Evolutionary conservation across 1,140 invertebrate genomes (phyloP).

Genomic region (Carposina sasakii): DNA sequence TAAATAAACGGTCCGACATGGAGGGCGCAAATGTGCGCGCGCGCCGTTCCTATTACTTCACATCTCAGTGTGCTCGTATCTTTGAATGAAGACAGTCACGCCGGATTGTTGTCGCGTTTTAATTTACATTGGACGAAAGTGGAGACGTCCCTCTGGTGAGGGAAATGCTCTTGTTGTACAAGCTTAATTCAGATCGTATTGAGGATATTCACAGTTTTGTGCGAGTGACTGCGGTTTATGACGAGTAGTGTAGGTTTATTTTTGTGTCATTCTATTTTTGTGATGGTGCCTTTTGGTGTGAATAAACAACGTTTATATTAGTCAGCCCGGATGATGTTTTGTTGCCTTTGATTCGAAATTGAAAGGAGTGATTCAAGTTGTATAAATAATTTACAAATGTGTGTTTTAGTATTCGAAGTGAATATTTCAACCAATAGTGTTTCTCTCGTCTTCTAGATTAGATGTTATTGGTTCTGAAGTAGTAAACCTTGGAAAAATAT

Average conservation of each 20-base stretch:
- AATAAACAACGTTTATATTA: conserved; percentile 36
- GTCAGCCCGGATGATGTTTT: too few species aligned
- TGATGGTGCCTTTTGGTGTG: conserved; percentile 44
- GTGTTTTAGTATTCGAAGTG: too few species aligned
- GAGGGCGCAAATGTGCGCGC: conserved; percentile 44
- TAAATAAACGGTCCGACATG: conserved; percentile 58
- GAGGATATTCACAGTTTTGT: conserved; percentile 17
- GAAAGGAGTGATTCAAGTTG: too few species aligned
- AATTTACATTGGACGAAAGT: conserved; percentile 27
- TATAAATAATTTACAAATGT: too few species aligned
- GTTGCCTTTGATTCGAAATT: too few species aligned
- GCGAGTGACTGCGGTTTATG: conserved; percentile 31
- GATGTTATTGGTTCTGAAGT: too few species aligned
- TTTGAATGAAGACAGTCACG: conserved; percentile 54
- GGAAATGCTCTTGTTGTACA: conserved; percentile 11
- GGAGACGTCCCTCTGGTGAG: conserved; percentile 24
- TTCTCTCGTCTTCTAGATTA: too few species aligned
- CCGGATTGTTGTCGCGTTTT: conserved; percentile 20
- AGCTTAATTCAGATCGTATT: too few species aligned
- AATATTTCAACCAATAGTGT: too few species aligned
- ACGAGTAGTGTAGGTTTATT: conserved; percentile 50
- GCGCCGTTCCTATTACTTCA: conserved; percentile 23
- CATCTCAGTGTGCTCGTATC: conserved; percentile 51
- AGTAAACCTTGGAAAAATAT: too few species aligned
- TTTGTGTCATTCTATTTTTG: conserved; percentile 58